A percentile compares a stretch with the other conserved stretches of the same genome.
Evolutionary conservation across 2,797 vertebrate genomes (phyloP).

Genomic region (Cirrhinus mrigala): DNA sequence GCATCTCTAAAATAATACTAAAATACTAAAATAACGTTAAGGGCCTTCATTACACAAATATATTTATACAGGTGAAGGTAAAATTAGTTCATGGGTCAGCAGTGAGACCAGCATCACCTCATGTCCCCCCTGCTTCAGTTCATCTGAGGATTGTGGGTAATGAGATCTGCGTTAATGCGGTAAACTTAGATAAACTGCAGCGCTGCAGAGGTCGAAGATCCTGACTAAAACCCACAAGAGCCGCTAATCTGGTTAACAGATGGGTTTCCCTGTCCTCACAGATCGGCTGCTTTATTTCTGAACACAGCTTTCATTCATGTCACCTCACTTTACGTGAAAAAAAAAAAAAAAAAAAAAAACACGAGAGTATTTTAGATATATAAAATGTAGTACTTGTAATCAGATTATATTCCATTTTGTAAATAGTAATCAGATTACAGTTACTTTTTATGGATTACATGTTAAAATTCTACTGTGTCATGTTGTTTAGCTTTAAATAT

Average conservation of each 20-base stretch:
- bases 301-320: neutral
- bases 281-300: neutral
- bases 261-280: neutral
- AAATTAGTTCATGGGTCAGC: neutral
- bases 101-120: neutral
- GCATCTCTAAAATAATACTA: no score
- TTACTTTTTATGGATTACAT: no score
- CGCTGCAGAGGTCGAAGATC: conserved; percentile 11
- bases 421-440: no score
- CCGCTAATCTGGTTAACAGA: neutral
- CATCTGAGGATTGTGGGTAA: conserved; percentile 37
- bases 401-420: no score
- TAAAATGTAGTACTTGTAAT: no score
- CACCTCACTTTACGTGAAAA: neutral
- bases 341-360: no score
- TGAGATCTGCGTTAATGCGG: neutral
- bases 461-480: no score
- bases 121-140: neutral
- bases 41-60: no score
- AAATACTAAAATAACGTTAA: no score
- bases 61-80: neutral
- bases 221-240: neutral
- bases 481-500: no score
- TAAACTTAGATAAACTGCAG: neutral
- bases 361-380: neutral